phyloP scores from a whole-genome alignment of 2,888 invertebrate genomes.

The Dione vanillae region DNA sequence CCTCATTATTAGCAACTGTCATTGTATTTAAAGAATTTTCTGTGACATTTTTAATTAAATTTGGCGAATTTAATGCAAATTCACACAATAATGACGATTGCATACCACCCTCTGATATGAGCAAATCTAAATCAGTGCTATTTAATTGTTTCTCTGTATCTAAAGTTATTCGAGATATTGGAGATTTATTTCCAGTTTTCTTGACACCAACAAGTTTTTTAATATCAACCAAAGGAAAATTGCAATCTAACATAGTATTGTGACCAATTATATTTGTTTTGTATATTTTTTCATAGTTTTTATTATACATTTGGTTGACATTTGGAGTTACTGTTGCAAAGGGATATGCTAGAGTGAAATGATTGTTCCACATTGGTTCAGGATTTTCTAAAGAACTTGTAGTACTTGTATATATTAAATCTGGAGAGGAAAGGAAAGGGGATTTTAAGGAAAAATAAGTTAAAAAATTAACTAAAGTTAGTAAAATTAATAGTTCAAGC shows the following conservation, averaged over 20 bases:
- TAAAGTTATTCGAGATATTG: slow-evolving; percentile 51
- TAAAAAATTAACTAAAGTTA: background rate
- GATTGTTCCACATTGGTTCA: slow-evolving; percentile 27
- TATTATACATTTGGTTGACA: background rate
- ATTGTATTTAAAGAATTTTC: background rate
- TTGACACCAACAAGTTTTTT: slow-evolving; percentile 4
- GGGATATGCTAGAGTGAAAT: slow-evolving; percentile 33
- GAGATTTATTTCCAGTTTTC: slow-evolving; percentile 49
- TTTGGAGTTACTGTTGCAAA: slow-evolving; percentile 26
- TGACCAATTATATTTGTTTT: background rate
- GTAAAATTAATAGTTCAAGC: background rate
- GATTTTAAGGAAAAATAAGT: slow-evolving; percentile 25
- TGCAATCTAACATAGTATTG: background rate
- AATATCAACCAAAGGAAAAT: background rate
- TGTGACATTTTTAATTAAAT: slow-evolving; percentile 5
- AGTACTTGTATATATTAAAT: slow-evolving; percentile 52
- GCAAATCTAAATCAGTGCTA: slow-evolving; percentile 58
- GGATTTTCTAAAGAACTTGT: slow-evolving; percentile 41
- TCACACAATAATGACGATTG: slow-evolving; percentile 48
- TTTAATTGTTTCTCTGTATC: slow-evolving; percentile 61
- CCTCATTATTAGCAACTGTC: slow-evolving; percentile 5
- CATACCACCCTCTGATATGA: slow-evolving; percentile 47
- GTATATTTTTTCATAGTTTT: background rate
- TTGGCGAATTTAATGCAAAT: slow-evolving; percentile 46
- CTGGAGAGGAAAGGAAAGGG: slow-evolving; percentile 49